These are phyloP conservation scores for Oryzias curvinotus DNA, from an alignment of 2,113 vertebrate species.

Conservation along the genomic window DNA sequence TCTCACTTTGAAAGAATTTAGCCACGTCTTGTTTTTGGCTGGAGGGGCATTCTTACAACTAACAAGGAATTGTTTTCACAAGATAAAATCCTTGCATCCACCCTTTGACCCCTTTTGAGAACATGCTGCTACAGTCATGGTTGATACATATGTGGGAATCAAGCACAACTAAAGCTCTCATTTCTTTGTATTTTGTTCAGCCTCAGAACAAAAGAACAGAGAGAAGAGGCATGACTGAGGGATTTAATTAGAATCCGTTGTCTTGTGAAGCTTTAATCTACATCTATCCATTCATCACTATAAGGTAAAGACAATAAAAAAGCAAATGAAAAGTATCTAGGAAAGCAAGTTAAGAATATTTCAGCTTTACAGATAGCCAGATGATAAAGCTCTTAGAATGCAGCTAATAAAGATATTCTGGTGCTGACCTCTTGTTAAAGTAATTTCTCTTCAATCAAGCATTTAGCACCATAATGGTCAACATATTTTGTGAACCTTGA, in stretches of 20 bases:
- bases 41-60: not conserved
- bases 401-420: not conserved
- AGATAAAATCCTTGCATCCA: conserved; percentile 26
- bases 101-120: conserved; percentile 45
- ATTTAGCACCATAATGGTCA: conserved; percentile 33
- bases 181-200: conserved; percentile 24
- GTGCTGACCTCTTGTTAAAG: conserved; percentile 19
- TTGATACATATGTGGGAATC: conserved; percentile 49
- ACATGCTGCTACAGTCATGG: conserved; percentile 11
- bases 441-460: conserved; percentile 30
- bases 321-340: no score
- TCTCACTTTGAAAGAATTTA: conserved; percentile 9
- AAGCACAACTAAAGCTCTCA: conserved; percentile 28
- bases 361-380: not conserved
- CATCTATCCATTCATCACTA: conserved; percentile 23
- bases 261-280: conserved; percentile 27
- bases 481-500: conserved; percentile 34
- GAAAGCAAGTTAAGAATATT: not conserved
- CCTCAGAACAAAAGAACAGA: conserved; percentile 17
- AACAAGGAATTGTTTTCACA: conserved; percentile 13
- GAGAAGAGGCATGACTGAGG: conserved; percentile 22
- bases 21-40: conserved; percentile 1
- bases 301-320: no score
- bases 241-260: conserved; percentile 34
- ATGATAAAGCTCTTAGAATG: not conserved